Percentiles rank a stretch among this genome's conserved stretches.
Evolutionary conservation across 1,140 invertebrate species (phyloP).

Genomic region (Ceratina calcarata): DNA sequence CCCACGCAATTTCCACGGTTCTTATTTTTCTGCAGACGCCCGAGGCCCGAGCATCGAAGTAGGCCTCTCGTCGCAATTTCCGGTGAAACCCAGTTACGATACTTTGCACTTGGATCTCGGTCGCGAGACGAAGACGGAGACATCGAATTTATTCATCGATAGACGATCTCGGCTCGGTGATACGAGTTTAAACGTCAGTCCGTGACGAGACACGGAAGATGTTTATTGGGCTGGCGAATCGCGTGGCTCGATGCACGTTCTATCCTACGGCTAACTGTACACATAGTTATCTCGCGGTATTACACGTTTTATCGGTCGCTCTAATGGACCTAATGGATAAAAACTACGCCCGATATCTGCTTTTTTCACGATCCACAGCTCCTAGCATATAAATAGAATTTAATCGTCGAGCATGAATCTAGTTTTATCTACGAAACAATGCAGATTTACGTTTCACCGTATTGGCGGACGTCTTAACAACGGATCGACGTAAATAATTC

Average conservation of each 20-base stretch:
- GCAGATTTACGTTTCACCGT: neutral
- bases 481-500: neutral
- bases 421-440: neutral
- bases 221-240: neutral
- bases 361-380: neutral
- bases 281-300: slow-evolving; percentile 7
- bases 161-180: neutral
- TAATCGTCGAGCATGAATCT: slow-evolving; percentile 4
- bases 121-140: neutral
- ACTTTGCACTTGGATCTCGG: slow-evolving; percentile 49
- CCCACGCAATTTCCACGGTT: slow-evolving; percentile 54
- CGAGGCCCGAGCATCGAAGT: slow-evolving; percentile 8
- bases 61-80: slow-evolving; percentile 56
- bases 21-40: neutral
- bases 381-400: slow-evolving; percentile 4
- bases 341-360: slow-evolving; percentile 1
- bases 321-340: slow-evolving; percentile 20
- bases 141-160: neutral
- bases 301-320: slow-evolving; percentile 18
- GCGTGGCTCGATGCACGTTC: neutral
- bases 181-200: slow-evolving; percentile 6
- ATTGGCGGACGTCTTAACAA: neutral
- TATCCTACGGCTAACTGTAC: slow-evolving; percentile 28
- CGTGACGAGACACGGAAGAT: slow-evolving; percentile 11
- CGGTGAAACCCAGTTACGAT: slow-evolving; percentile 65